A percentile compares a stretch with the other conserved stretches of the same genome.
Evolutionary conservation across 2,797 vertebrate genomes (phyloP).

Genomic region (Cephalopachus bancanus): DNA sequence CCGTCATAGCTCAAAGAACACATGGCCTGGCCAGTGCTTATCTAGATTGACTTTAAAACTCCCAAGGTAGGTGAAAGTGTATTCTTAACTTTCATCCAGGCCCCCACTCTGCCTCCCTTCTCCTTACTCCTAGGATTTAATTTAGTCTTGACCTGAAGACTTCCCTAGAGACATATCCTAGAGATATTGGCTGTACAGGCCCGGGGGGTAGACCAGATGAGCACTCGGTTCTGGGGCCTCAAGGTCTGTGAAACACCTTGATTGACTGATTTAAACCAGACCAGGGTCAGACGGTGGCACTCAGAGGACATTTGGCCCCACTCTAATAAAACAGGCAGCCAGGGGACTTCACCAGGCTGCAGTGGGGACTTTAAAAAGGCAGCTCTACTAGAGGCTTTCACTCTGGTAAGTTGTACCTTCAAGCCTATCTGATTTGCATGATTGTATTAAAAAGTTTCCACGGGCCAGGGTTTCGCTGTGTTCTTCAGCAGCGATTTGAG

Average conservation of each 20-base stretch:
- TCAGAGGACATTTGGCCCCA: background rate
- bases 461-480: background rate
- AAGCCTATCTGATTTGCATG: constrained; percentile 46
- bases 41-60: constrained; percentile 26
- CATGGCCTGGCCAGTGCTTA: too few relatives aligned
- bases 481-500: background rate
- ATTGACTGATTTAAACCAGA: background rate
- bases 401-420: background rate
- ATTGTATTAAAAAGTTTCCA: constrained; percentile 8
- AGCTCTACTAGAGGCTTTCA: background rate
- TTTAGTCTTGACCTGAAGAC: background rate
- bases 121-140: background rate
- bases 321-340: background rate
- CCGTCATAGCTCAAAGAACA: too few relatives aligned
- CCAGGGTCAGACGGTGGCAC: background rate
- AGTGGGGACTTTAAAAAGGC: background rate
- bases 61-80: background rate
- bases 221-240: background rate
- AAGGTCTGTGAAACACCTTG: background rate
- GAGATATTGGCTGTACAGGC: background rate
- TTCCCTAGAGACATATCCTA: background rate
- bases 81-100: background rate
- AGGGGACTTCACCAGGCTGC: background rate
- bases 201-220: background rate
- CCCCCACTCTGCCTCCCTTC: background rate